Conservation (phyloP, 2,797 vertebrate species). For the Poecilia velifera region DNA sequence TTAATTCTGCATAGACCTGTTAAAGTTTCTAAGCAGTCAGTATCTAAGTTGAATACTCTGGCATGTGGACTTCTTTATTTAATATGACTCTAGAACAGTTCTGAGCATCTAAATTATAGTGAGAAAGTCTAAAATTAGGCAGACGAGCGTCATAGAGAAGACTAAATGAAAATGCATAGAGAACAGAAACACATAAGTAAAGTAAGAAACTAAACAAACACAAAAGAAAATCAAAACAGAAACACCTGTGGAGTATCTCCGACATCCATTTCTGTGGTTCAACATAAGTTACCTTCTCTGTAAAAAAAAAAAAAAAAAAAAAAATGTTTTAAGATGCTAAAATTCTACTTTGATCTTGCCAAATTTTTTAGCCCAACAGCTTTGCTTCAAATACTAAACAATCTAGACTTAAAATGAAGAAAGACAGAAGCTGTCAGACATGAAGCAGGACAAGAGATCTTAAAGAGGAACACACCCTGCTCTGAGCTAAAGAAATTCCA, state of each 20-base stretch:
- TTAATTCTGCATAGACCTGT: not conserved
- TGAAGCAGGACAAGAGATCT: not conserved
- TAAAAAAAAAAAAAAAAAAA: not conserved
- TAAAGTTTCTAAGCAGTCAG: not conserved
- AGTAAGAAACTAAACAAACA: not conserved
- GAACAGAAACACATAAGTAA: not conserved
- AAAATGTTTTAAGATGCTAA: not conserved
- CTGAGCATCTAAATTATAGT: not conserved
- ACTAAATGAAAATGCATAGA: not conserved
- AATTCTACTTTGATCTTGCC: not conserved
- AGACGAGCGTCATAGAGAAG: not conserved
- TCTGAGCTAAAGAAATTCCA: not conserved
- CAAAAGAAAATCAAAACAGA: not conserved
- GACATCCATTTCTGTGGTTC: not conserved
- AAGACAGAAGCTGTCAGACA: not conserved
- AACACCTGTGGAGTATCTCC: not conserved
- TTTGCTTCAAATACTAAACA: not conserved
- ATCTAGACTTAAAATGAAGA: not conserved
- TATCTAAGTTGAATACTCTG: not conserved
- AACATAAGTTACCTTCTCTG: not conserved
- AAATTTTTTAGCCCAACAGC: not conserved
- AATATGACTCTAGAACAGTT: not conserved
- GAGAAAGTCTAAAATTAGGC: not conserved
- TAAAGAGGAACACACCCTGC: not conserved
- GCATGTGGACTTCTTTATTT: not conserved